Base-by-base conservation (phyloP, 2,888 invertebrate species). In the Mesochorus sp. region DNA sequence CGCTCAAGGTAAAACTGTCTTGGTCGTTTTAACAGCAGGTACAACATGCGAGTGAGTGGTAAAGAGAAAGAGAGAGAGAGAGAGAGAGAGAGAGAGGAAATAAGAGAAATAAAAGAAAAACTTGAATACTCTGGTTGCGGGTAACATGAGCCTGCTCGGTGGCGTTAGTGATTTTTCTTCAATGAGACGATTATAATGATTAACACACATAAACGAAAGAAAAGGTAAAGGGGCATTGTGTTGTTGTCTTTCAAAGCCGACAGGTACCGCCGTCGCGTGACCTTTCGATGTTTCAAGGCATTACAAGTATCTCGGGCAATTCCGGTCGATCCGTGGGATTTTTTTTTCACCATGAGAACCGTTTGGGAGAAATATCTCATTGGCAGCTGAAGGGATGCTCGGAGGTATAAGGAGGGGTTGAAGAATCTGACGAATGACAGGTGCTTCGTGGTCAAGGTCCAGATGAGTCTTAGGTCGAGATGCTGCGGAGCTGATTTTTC, bases 191-290 rank as follows among this genome's bases (percentile, higher is more conserved):
- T n/a, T n/a, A n/a, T n/a, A n/a, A n/a, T 24, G 64, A 70, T 26
- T 49, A 66, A 66, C 44, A 57, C 5, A n/a, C 0, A 59, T 64
- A 44, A 2, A 28, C n/a, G 1, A 24, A 26, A 39, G 24, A 10
- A 14, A 17, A 2, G 6, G 39, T 6, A 17, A 21, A 10, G 14
- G 5, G 19, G 53, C 55, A 70, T 66, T 42, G 76, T 72, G 34
- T 39, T 37, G 34, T 59, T 21, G 8, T n/a, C 44, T 72, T 76
- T 73, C 73, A 76, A 70, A 62, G 75, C 68, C 82, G 81, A 82
- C 86, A 85, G 84, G 84, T 83, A 85, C 81, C 14, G 14, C 3
- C 59, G 70, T 75, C 82, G 77, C 85, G 86, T 86, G 86, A 85
- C 84, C 81, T 84, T 79, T 80, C 82, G 81, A 79, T 83, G 79